Percentiles rank a stretch among this genome's conserved stretches.
phyloP scores from a whole-genome alignment of 2,888 invertebrate genomes.

The Siphonodentalium dalli region DNA sequence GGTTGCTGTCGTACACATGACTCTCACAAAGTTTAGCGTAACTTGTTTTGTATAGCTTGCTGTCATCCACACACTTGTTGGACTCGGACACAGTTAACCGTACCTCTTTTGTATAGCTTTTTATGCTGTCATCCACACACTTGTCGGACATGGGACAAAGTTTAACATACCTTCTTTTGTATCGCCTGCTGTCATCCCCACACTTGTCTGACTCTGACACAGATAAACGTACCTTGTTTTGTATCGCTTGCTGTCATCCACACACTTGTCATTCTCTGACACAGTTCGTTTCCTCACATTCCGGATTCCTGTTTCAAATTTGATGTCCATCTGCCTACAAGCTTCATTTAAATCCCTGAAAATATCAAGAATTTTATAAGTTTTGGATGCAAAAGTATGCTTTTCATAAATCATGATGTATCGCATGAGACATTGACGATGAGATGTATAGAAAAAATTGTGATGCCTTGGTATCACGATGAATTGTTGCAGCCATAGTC shows the following conservation, averaged over 20 bases:
- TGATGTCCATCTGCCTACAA: too few species aligned
- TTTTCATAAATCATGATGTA: too few species aligned
- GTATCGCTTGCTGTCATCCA: conserved; percentile 37
- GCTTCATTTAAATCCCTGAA: too few species aligned
- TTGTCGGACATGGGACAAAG: conserved; percentile 7
- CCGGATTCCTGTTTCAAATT: conserved; percentile 1
- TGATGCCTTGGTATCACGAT: too few species aligned
- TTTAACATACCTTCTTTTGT: conserved; percentile 26
- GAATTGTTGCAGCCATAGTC: too few species aligned
- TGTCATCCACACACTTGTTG: conserved; percentile 34
- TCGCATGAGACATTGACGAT: too few species aligned
- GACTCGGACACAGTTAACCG: conserved; percentile 43
- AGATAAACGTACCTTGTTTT: conserved; percentile 43
- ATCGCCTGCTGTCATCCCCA: conserved; percentile 9
- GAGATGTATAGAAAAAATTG: too few species aligned
- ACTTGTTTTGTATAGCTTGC: conserved; percentile 46
- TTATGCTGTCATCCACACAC: conserved; percentile 3
- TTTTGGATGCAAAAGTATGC: too few species aligned
- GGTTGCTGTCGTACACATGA: conserved; percentile 3
- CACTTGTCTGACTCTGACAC: conserved; percentile 13
- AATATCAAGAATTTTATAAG: too few species aligned
- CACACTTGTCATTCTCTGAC: conserved; percentile 39
- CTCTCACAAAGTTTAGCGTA: conserved; percentile 24
- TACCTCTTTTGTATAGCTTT: background rate
- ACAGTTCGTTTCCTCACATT: conserved; percentile 35